Percentiles rank a stretch among this genome's conserved stretches.
phyloP scores from a whole-genome alignment of 2,113 vertebrate species.

The Halcyon malimbica region DNA sequence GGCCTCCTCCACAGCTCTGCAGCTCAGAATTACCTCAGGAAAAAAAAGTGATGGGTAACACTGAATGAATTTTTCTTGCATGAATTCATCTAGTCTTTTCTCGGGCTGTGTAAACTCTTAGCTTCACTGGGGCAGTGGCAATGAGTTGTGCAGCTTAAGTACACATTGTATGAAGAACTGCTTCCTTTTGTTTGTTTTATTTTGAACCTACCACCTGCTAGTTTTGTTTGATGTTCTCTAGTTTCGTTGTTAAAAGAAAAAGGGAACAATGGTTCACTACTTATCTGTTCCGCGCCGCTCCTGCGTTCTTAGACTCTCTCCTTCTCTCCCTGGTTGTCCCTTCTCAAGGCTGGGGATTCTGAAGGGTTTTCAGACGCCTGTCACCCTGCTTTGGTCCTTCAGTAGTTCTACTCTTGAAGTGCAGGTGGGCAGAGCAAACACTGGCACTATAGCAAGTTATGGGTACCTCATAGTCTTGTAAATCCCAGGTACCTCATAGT shows the following conservation, averaged over 20 bases:
- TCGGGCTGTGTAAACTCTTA: conserved; percentile 34
- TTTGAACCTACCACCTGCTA: conserved; percentile 67
- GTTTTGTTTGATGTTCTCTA: conserved; percentile 71
- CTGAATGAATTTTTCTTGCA: conserved; percentile 36
- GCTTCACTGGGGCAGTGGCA: conserved; percentile 11
- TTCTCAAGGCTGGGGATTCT: not conserved
- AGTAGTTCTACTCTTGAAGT: not conserved
- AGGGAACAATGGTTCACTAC: conserved; percentile 11
- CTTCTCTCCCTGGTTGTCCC: not conserved
- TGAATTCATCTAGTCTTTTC: conserved; percentile 40
- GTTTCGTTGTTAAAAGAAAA: conserved; percentile 50
- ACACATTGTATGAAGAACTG: conserved; percentile 61
- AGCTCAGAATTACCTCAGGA: not conserved
- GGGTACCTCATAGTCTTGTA: not conserved
- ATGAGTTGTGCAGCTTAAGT: conserved; percentile 55
- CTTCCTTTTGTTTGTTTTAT: conserved; percentile 69
- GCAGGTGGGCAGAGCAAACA: not conserved
- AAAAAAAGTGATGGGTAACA: conserved; percentile 8
- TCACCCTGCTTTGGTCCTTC: not conserved
- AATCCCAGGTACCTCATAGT: not conserved
- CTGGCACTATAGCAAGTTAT: not conserved
- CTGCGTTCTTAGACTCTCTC: not conserved
- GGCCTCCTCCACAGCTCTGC: not conserved
- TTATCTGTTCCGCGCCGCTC: not conserved
- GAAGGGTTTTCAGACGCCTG: not conserved